Evolutionary conservation across 2,888 invertebrate genomes (phyloP), one percentile per base, ranked within the genome.

Genomic region (Ophraella communa): DNA sequence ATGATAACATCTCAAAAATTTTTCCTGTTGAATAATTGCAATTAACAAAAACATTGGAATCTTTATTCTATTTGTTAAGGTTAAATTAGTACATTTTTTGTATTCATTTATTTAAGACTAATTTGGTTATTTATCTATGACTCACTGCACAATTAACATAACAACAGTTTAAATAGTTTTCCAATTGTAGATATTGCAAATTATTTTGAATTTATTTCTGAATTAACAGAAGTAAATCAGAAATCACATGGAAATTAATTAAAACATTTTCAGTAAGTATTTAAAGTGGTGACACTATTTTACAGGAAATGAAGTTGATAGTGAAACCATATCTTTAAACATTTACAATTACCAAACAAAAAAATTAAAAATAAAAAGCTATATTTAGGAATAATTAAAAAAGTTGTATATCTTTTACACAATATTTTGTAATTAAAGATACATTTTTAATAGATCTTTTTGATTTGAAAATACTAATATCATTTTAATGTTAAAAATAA

Each of bases 261-360:
- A 39, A 39, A 39, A 39, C 8, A 39, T 17, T 39, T 39, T 39
- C 39, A 39, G 39, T 14, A 39, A 17, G 39, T 17, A 17, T 35
- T 4, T 7, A 14, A 39, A 39, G 14, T 8, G 8, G 39, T 14
- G 39, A 39, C 8, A 17, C 39, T 39, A 39, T 39, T 39, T 39
- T 54, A 60, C 64, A 66, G 66, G 66, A 66, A 66, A 54, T 57
- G 44, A 54, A 23, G 52, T 55, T 60, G 63, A 64, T 64, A 60
- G 44, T 53, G 45, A 24, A 55, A n/a, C 24, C 42, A 44, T 55
- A 55, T 55, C 44, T 17, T 42, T 11, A 11, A 55, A 56, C 54
- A 58, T 45, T n/a, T 14, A 35, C 5, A 44, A 55, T 62, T 65
- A 65, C 62, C 65, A 58, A 17, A 42, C n/a, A n/a, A n/a, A n/a